phyloP scores from a whole-genome alignment of 2,888 invertebrate species.

The Nomada hirtipes region DNA sequence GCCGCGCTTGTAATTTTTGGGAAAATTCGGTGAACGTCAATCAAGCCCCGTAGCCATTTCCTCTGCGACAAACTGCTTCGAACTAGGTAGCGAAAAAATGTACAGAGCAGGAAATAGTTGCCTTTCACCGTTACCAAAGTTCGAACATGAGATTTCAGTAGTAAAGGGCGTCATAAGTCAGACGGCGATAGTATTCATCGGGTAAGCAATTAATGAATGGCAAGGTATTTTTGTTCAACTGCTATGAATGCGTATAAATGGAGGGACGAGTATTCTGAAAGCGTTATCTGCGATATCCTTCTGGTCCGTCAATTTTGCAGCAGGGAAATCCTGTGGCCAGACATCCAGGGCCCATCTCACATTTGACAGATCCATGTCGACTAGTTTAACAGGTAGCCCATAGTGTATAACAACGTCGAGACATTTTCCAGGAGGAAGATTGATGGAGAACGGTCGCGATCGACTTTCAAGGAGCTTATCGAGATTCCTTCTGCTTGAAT shows the following conservation, averaged over 20 bases:
- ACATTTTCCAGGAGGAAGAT: conserved; percentile 48
- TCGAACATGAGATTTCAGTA: background rate
- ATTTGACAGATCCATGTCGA: background rate
- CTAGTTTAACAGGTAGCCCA: conserved; percentile 36
- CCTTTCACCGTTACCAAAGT: background rate
- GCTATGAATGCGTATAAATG: too few species aligned
- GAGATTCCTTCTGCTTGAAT: conserved; percentile 27
- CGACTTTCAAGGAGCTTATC: conserved; percentile 50
- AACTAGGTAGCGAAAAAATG: background rate
- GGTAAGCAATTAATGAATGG: too few species aligned
- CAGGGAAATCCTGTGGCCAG: background rate
- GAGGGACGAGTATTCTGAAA: too few species aligned
- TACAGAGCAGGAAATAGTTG: too few species aligned
- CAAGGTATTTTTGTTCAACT: too few species aligned
- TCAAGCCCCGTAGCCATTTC: background rate
- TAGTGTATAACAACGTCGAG: background rate
- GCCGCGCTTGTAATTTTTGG: conserved; percentile 12
- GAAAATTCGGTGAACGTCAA: conserved; percentile 1
- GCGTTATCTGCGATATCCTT: too few species aligned
- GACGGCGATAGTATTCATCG: background rate
- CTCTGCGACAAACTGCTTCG: background rate
- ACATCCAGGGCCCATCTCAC: background rate
- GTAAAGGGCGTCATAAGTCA: background rate
- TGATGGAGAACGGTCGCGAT: conserved; percentile 57
- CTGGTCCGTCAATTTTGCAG: background rate